Conservation (phyloP, 2,797 vertebrate genomes). For the Numenius phaeopus region DNA sequence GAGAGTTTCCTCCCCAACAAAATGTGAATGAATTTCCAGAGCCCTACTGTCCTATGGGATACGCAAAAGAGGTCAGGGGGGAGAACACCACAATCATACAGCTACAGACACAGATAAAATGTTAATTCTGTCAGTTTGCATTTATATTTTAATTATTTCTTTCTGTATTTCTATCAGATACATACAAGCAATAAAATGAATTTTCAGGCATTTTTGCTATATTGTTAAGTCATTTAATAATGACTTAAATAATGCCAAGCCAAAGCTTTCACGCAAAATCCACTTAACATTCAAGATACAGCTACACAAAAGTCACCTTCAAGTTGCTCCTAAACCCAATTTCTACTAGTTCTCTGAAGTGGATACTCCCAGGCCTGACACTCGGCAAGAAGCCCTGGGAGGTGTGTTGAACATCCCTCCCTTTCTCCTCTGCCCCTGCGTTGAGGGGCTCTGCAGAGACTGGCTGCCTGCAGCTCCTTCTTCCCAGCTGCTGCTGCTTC, state of each 20-base stretch:
- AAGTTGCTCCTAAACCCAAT: neutral
- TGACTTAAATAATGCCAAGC: neutral
- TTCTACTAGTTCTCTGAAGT: neutral
- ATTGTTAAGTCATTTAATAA: neutral
- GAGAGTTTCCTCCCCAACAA: neutral
- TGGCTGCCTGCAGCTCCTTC: neutral
- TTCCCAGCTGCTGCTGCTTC: neutral
- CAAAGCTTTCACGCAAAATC: neutral
- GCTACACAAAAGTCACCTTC: neutral
- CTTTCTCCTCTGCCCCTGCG: neutral
- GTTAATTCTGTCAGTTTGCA: neutral
- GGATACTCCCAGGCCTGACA: neutral
- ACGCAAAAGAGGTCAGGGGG: neutral
- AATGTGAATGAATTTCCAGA: neutral
- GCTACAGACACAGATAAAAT: neutral
- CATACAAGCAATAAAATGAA: neutral
- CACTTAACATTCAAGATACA: neutral
- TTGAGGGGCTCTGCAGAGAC: neutral
- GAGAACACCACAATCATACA: neutral
- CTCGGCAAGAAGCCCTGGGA: neutral
- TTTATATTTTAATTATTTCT: neutral
- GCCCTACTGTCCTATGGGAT: neutral
- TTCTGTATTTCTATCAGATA: neutral
- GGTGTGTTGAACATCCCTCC: fast-evolving
- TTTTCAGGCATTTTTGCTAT: neutral